Base-by-base conservation (phyloP, 2,888 invertebrate species). In the Drosophila austrosaltans region DNA sequence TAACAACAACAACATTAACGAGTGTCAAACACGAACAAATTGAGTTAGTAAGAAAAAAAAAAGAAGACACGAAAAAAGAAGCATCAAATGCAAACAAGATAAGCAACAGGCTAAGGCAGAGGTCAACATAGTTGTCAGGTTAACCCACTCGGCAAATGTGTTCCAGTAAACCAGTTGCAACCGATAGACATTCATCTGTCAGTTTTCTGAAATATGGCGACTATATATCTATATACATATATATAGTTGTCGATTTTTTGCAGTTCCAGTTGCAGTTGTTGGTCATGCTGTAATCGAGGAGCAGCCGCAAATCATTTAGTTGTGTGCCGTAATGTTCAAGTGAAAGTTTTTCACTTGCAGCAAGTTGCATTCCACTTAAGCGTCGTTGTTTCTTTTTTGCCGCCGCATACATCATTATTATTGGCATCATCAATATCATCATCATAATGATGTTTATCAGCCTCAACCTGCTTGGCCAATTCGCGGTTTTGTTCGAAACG, bases 271-370 rank as follows among this genome's bases (percentile, higher is more conserved):
- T 30, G 54, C 12, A 22, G 32, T 32, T 22, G 53, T 30, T 56
- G 30, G 56, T 30, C 25, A 56, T 65, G 66, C 56, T 20, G 66
- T 66, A 66, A 66, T 56, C 40, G 57, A 57, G 57, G 57, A 57
- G 22, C 57, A 36, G 56, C 39, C 22, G n/a, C 54, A 54, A 30
- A 30, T 28, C 75, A 64, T 65, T 54, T 74, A 57, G 61, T 32
- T 78, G 83, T 78, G 83, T 82, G 86, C 73, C 81, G 86, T 86
- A 86, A 86, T 77, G 69, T n/a, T 69, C 70, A 87, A 87, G 87
- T 89, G 89, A 87, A 87, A 87, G 89, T 87, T 88, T 87, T 81
- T 83, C 89, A 88, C 89, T 87, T 88, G 84, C 75, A 83, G 69
- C 79, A 57, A 58, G 69, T 65, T 77, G 75, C 85, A 69, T 83